Evolutionary conservation across 2,113 vertebrate genomes (phyloP).

Genomic region (Ibidorhyncha struthersii): DNA sequence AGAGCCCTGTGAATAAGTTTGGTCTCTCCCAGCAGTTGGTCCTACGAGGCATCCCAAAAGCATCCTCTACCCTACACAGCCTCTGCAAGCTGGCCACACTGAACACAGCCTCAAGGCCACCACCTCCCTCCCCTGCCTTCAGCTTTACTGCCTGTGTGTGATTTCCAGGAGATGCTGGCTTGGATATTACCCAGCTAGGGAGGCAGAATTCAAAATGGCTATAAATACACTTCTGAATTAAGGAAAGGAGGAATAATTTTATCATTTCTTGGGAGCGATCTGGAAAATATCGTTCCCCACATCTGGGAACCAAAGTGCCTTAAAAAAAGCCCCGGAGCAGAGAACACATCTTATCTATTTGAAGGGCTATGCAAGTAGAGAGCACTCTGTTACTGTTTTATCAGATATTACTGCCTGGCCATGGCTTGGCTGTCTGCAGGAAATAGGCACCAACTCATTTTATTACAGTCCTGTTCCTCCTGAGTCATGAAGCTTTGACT

Average conservation of each 20-base stretch:
- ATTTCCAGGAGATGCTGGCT: neutral
- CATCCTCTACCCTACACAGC: neutral
- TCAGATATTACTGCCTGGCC: neutral
- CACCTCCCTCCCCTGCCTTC: neutral
- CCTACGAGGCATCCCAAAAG: neutral
- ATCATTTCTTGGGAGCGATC: neutral
- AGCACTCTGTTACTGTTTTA: neutral
- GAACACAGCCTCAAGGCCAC: neutral
- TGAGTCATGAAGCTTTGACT: neutral
- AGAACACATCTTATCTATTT: neutral
- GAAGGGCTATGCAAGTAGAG: neutral
- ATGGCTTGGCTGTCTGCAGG: neutral
- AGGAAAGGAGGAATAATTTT: neutral
- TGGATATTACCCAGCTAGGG: neutral
- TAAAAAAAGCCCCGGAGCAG: neutral
- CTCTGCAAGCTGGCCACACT: accelerated
- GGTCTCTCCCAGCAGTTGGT: neutral
- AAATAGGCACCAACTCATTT: neutral
- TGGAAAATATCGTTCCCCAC: neutral
- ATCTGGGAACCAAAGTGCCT: neutral
- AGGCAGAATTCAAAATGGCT: neutral
- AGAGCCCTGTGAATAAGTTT: neutral
- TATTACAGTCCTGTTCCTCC: neutral
- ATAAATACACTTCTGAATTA: neutral
- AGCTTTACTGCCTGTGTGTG: neutral